Base-by-base conservation (phyloP, 2,888 invertebrate species). In the Embidobia sp. region DNA sequence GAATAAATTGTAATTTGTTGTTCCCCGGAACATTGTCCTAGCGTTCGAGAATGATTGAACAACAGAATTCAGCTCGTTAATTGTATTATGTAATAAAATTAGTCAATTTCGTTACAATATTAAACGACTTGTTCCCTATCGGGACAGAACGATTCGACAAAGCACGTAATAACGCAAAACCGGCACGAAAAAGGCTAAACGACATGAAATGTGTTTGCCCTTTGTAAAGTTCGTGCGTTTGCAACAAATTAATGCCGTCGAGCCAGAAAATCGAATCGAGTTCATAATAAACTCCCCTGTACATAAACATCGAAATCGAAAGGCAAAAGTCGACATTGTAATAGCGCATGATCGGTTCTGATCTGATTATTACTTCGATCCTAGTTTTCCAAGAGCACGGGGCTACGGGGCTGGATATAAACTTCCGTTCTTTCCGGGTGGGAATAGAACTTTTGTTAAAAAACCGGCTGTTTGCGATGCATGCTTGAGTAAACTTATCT, bases 351-450 rank as follows among this genome's bases (percentile, higher is more conserved):
- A 55, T 29, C 42, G 40, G 55, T 55, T 42, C 55, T 55, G 55
- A 55, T 55, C 55, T 55, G 55, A 55, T 55, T 55, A 55, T 55
- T 55, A 19, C 29, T n/a, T 42, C 29, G 29, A 40, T 42, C n/a
- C 29, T 55, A 55, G 40, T 42, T 29, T 15, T 11, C 35, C 22
- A 22, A 33, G 5, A 51, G 27, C 42, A 4, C 55, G 18, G 29
- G 11, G 27, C 29, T 31, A 10, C 3, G 16, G 11, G 6, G n/a
- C n/a, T n/a, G n/a, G n/a, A n/a, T 42, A 42, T 27, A 29, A 37
- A 55, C 42, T 42, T 55, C 35, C 55, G 42, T 40, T 55, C 29
- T 42, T 55, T 42, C 37, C 26, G 26, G 19, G 16, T 15, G 15
- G 3, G 4, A 3, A 6, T 26, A 31, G 10, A 2, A 10, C 27